These are phyloP conservation scores for Metalampra italica DNA, from an alignment of 2,888 invertebrate genomes.

Conservation along the genomic window DNA sequence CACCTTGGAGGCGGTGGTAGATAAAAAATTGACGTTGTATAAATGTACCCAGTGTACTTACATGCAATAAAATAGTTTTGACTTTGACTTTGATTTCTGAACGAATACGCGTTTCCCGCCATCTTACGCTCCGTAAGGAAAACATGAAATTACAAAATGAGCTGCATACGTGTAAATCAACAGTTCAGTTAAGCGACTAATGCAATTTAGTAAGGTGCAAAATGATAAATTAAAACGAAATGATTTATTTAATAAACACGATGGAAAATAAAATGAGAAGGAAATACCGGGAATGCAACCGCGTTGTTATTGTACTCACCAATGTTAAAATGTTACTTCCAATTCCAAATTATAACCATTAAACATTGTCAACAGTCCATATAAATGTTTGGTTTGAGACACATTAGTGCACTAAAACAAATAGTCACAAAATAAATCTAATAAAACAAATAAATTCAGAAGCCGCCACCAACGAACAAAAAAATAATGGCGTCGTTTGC, in stretches of 20 bases:
- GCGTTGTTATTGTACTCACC: not conserved
- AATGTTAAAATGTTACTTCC: not conserved
- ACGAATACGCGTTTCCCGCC: conserved; percentile 1
- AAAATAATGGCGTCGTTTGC: not conserved
- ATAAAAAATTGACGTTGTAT: too few relatives aligned
- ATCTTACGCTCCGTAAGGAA: not conserved
- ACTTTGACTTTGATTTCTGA: not conserved
- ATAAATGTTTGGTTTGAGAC: not conserved
- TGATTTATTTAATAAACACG: not conserved
- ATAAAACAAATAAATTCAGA: not conserved
- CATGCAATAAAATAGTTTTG: too few relatives aligned
- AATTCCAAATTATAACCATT: not conserved
- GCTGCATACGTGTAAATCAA: not conserved
- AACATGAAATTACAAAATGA: not conserved
- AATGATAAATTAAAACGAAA: not conserved
- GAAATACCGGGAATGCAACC: not conserved
- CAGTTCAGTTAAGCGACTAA: not conserved
- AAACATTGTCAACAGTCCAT: not conserved
- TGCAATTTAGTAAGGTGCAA: not conserved
- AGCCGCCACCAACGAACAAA: not conserved
- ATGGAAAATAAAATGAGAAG: not conserved
- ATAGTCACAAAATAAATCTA: not conserved
- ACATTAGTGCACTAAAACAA: not conserved
- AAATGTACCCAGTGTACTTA: too few relatives aligned
- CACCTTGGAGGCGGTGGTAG: too few relatives aligned